Percentiles rank a stretch among this genome's conserved stretches.
phyloP scores from a whole-genome alignment of 2,888 invertebrate species.

The Oeneis ivallda region DNA sequence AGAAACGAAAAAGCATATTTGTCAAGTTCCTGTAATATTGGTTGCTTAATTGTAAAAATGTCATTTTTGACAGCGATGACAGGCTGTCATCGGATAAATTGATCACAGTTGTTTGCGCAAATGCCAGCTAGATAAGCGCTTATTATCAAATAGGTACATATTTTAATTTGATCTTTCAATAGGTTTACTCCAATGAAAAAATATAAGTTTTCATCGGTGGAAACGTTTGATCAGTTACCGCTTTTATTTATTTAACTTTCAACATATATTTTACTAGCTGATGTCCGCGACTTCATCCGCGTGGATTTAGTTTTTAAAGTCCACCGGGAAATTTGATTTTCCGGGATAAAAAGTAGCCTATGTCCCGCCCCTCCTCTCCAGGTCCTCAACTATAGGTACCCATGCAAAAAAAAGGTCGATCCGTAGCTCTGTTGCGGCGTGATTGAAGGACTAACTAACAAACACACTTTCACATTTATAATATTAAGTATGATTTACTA shows the following conservation, averaged over 20 bases:
- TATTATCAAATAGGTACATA: slow-evolving; percentile 70
- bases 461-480: too few relatives aligned
- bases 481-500: too few relatives aligned
- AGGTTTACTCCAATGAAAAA: slow-evolving; percentile 35
- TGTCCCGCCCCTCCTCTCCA: too few relatives aligned
- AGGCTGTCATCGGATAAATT: slow-evolving; percentile 78
- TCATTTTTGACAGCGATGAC: slow-evolving; percentile 74
- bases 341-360: too few relatives aligned
- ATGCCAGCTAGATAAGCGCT: slow-evolving; percentile 71
- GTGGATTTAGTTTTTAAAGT: too few relatives aligned
- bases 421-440: too few relatives aligned
- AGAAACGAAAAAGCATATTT: slow-evolving; percentile 55
- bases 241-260: background rate
- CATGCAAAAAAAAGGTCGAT: too few relatives aligned
- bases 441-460: too few relatives aligned
- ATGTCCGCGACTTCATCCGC: too few relatives aligned
- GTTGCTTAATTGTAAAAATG: slow-evolving; percentile 80
- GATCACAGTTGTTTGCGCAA: slow-evolving; percentile 78
- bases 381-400: too few relatives aligned
- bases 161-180: slow-evolving; percentile 67
- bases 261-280: too few relatives aligned
- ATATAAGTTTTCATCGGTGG: slow-evolving; percentile 50
- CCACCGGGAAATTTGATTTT: too few relatives aligned
- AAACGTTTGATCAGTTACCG: slow-evolving; percentile 53
- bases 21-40: slow-evolving; percentile 64